Base-by-base conservation (phyloP, 2,888 invertebrate genomes). In the Cephus sareptanus region DNA sequence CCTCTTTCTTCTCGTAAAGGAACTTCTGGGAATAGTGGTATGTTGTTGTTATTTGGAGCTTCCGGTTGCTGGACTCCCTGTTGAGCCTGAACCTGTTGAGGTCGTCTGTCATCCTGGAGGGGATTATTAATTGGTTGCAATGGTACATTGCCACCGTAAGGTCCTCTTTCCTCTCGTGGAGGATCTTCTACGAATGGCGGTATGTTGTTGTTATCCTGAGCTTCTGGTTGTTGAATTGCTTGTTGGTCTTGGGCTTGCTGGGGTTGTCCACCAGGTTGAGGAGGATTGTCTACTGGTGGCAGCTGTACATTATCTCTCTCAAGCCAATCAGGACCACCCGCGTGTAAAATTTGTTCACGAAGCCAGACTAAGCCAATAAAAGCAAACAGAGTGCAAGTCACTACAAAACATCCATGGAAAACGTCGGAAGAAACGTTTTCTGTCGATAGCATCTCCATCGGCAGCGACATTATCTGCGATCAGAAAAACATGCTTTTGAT, bases 331-430 rank as follows among this genome's bases (percentile, higher is more conserved):
- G 98, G 98, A 0, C 98, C 99, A 37, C 98, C 99, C 1, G 98
- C 99, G 90, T 98, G 98, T 87, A 99, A 94, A 80, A 99, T 99
- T 92, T 99, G 99, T 92, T 99, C 99, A 83, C 99, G 93, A 75
- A 99, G 93, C 99, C 99, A 99, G 6, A 99, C 98, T 74, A 99
- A 92, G 11, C 98, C 98, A 86, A 99, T 98, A 90, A 99, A 99
- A 0, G 98, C 97, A 90, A 98, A 96, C 79, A 99, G 92, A 3
- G 99, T 99, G 90, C 99, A 98, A 4, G 97, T 97, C 15, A 99
- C 98, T 68, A 99, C 98, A 92, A 99, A 97, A 92, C 97, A 98
- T 23, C 99, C 99, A 81, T 98, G 98, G 90, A 98, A 97, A 80
- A 98, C 97, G 92, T 99, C 99, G 37, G 97, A 95, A 1, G 97